Percentiles rank a stretch among this genome's conserved stretches.
phyloP scores from a whole-genome alignment of 2,113 vertebrate species.

The human region GRCh38 chr3:55031001-55031500 shows the following conservation, averaged over 20 bases:
- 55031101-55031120: constrained; percentile 69
- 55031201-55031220: neutral
- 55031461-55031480: constrained; percentile 62
- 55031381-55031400: constrained; percentile 71
- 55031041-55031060: constrained; percentile 46
- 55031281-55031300: constrained; percentile 68
- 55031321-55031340: constrained; percentile 72
- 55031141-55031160: neutral
- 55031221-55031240: neutral
- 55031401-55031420: constrained; percentile 73
- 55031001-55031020: constrained; percentile 66
- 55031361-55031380: constrained; percentile 76
- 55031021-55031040: constrained; percentile 40
- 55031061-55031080: constrained; percentile 73
- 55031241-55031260: constrained; percentile 65
- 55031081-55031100: constrained; percentile 57
- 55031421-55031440: constrained; percentile 71
- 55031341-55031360: constrained; percentile 62
- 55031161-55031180: neutral
- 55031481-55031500: constrained; percentile 52
- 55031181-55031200: constrained; percentile 63
- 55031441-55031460: constrained; percentile 70
- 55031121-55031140: constrained; percentile 45
- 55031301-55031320: constrained; percentile 68
- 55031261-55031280: constrained; percentile 61